phyloP scores from a whole-genome alignment of 2,113 vertebrate genomes.

The Bujurquina vittata region DNA sequence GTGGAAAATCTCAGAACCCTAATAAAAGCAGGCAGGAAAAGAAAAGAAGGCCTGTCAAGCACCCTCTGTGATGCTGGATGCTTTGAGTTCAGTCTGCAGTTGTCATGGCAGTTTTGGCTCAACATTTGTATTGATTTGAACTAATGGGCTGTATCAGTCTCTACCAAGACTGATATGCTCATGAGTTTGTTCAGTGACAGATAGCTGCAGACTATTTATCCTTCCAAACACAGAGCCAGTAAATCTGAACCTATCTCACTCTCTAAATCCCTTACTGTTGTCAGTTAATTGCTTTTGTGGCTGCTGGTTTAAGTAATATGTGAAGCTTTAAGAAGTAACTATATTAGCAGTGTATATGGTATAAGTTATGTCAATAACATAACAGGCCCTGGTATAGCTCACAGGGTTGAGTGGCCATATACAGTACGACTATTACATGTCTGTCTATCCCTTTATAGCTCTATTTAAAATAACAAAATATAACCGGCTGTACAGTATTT shows the following conservation, averaged over 20 bases:
- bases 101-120: conserved; percentile 70
- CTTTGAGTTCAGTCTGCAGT: conserved; percentile 53
- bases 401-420: background rate
- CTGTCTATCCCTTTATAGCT: too few species aligned
- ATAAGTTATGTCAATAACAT: background rate
- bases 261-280: background rate
- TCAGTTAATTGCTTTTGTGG: background rate
- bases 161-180: conserved; percentile 17
- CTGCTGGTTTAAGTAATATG: background rate
- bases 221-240: background rate
- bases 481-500: background rate
- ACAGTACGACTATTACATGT: background rate
- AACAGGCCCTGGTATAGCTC: background rate
- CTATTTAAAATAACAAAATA: too few species aligned
- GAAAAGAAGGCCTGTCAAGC: conserved; percentile 17
- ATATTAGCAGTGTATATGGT: background rate
- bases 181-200: conserved; percentile 23
- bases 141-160: conserved; percentile 58
- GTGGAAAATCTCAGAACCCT: conserved; percentile 25
- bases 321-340: background rate
- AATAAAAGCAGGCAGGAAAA: conserved; percentile 34
- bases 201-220: conserved; percentile 22
- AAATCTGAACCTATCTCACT: conserved; percentile 6
- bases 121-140: conserved; percentile 59
- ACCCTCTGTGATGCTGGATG: conserved; percentile 55